Evolutionary conservation across 2,113 vertebrate species (phyloP).

Genomic region (Ornithorhynchus anatinus): DNA sequence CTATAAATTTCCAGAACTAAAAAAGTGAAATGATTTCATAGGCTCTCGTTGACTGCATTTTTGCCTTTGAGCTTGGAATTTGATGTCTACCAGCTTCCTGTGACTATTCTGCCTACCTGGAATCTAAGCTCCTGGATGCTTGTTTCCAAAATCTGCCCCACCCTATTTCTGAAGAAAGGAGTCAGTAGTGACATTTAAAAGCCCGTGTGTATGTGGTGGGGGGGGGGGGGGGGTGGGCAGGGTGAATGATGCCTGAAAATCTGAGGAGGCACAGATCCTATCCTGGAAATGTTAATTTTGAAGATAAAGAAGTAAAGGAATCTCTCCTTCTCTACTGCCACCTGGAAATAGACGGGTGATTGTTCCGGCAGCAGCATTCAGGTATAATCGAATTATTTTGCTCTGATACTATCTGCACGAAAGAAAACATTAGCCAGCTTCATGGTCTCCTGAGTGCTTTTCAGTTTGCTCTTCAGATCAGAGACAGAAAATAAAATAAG

Average conservation of each 20-base stretch:
- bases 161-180: not conserved
- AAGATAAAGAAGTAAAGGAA: slow-evolving; percentile 47
- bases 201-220: not conserved
- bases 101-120: not conserved
- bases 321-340: slow-evolving; percentile 30
- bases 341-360: slow-evolving; percentile 57
- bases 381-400: slow-evolving; percentile 59
- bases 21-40: not conserved
- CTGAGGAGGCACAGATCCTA: slow-evolving; percentile 9
- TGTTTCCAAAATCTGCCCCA: slow-evolving; percentile 2
- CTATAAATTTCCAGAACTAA: not conserved
- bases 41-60: not conserved
- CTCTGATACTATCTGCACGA: slow-evolving; percentile 63
- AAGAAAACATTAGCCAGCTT: slow-evolving; percentile 45
- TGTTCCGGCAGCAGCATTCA: slow-evolving; percentile 58
- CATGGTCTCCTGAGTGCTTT: slow-evolving; percentile 25
- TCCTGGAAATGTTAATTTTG: slow-evolving; percentile 50
- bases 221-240: not conserved
- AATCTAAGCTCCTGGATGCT: not conserved
- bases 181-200: not conserved
- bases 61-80: not conserved
- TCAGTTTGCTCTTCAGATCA: slow-evolving; percentile 7
- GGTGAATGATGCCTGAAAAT: slow-evolving; percentile 1
- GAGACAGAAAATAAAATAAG: slow-evolving; percentile 14
- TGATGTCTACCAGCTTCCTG: not conserved